Conservation (phyloP, 2,888 invertebrate species). For the Agriotes lineatus region DNA sequence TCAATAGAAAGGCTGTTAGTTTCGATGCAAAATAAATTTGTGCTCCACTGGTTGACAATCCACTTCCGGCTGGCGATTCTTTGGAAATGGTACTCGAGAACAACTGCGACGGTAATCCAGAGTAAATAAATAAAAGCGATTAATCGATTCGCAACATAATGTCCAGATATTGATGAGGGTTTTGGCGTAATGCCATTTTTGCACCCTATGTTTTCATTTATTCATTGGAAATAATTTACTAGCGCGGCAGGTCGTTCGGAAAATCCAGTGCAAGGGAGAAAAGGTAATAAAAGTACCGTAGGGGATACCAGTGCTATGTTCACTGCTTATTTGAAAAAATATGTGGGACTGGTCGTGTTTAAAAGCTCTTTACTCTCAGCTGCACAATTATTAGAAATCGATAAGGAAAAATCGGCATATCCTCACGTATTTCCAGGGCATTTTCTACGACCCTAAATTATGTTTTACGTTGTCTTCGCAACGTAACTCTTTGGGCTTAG, state of each 20-base stretch:
- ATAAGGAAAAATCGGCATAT: conserved; percentile 15
- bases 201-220: conserved; percentile 57
- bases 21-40: conserved; percentile 21
- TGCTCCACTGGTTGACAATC: conserved; percentile 5
- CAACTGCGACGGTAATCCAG: neutral
- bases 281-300: conserved; percentile 54
- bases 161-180: conserved; percentile 33
- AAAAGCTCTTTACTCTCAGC: conserved; percentile 29
- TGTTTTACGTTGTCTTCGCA: no score
- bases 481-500: no score
- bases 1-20: conserved; percentile 20
- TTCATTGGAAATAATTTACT: conserved; percentile 60
- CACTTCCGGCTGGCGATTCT: conserved; percentile 1
- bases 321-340: conserved; percentile 40
- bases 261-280: conserved; percentile 55
- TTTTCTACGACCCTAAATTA: neutral
- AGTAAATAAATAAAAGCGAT: conserved; percentile 20
- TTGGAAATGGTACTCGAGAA: no score
- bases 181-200: conserved; percentile 39
- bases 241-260: conserved; percentile 56
- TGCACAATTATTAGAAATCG: conserved; percentile 34
- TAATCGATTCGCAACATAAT: conserved; percentile 34
- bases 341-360: conserved; percentile 25
- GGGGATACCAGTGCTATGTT: conserved; percentile 48
- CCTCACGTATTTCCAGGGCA: neutral